Evolutionary conservation across 2,888 invertebrate species (phyloP), one percentile per base, ranked within the genome.

Genomic region (Schrankia costaestrigalis): DNA sequence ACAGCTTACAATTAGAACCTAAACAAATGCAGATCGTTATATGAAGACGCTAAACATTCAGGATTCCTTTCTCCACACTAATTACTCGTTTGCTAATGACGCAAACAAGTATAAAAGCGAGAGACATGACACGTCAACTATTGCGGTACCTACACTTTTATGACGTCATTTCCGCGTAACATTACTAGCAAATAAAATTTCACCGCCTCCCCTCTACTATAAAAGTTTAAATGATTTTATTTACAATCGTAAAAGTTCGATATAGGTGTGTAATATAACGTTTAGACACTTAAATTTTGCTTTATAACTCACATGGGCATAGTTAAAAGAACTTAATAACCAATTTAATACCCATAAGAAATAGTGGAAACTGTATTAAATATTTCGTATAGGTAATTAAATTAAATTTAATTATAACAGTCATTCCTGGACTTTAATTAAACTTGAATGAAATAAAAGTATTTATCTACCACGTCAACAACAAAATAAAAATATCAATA

Each of bases 211-310:
- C 11, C 36, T 8, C 11, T 11, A 21, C 36, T 31, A 41, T 46
- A 46, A 56, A 44, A 37, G 12, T 27, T 27, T 26, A 28, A 49
- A 52, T 31, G 41, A 41, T 37, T 53, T 42, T 40, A 56, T 46
- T 49, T 22, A 11, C 34, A 28, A 36, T 44, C 41, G 40, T 56
- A 48, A 46, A 56, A 37, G 10, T 56, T 56, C 38, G 35, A 38
- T 35, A 35, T 15, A 32, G 25, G 11, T 19, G 22, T 14, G 43
- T 45, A 30, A 37, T n/a, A 43, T 35, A 31, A 28, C 28, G 19
- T 40, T 31, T 35, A 30, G 29, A n/a, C n/a, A n/a, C n/a, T n/a
- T n/a, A n/a, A n/a, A n/a, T n/a, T n/a, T n/a, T n/a, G n/a, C n/a
- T n/a, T n/a, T n/a, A n/a, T n/a, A n/a, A n/a, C n/a, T n/a, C n/a